These are phyloP conservation scores for silkworm (Bombyx mori) DNA, from an alignment of 1,140 invertebrate species.

Conservation along the genomic window DNA sequence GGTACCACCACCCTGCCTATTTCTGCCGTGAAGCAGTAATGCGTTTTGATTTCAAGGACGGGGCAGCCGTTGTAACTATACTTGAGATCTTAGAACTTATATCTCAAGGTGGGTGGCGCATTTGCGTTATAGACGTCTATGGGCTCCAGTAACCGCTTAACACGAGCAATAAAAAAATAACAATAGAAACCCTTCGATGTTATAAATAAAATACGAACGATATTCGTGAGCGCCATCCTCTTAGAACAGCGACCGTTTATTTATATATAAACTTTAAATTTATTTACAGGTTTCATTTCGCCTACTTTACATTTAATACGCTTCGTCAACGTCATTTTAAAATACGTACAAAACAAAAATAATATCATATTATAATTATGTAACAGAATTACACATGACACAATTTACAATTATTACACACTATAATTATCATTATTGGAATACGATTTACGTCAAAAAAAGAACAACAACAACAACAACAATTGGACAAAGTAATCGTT, in stretches of 20 bases:
- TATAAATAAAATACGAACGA: not conserved
- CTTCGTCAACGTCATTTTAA: slow-evolving; percentile 60
- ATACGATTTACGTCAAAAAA: not conserved
- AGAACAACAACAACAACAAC: not conserved
- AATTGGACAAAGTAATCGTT: not conserved
- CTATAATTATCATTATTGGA: not conserved
- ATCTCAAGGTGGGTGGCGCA: too few relatives aligned
- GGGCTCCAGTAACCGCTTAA: too few relatives aligned
- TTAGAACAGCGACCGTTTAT: slow-evolving; percentile 63
- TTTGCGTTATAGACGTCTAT: too few relatives aligned
- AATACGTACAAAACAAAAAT: slow-evolving; percentile 66
- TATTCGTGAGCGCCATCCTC: slow-evolving; percentile 31
- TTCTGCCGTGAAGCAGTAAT: too few relatives aligned
- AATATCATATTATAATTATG: slow-evolving; percentile 21
- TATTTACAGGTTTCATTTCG: slow-evolving; percentile 68
- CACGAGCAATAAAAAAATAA: too few relatives aligned
- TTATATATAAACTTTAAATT: slow-evolving; percentile 71
- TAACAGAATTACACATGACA: slow-evolving; percentile 59
- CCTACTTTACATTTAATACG: slow-evolving; percentile 67
- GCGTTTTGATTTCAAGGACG: too few relatives aligned
- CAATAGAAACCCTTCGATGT: too few relatives aligned
- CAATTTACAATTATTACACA: slow-evolving; percentile 42
- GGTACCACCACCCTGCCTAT: too few relatives aligned
- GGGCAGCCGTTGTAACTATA: too few relatives aligned
- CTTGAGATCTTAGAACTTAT: too few relatives aligned